phyloP scores from a whole-genome alignment of 2,797 vertebrate species.

The Enteromius viviparus region DNA sequence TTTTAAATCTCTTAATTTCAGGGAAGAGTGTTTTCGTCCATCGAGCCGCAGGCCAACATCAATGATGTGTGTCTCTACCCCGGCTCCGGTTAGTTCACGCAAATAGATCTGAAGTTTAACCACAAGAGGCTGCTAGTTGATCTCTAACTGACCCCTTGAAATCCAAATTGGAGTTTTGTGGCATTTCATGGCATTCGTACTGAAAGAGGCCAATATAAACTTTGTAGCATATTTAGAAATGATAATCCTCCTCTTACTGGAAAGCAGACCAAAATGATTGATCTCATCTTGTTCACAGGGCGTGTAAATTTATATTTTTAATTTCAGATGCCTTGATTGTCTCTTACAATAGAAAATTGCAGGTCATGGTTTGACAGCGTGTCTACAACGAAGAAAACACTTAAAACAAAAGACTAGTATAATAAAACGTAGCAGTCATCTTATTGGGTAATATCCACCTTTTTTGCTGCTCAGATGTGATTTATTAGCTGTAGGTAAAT shows the following conservation, averaged over 20 bases:
- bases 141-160: background rate
- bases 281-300: background rate
- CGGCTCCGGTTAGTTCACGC: constrained; percentile 81
- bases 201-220: background rate
- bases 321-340: background rate
- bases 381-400: too few relatives aligned
- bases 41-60: constrained; percentile 90
- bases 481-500: background rate
- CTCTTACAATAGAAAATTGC: background rate
- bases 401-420: background rate
- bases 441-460: background rate
- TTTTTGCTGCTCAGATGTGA: background rate
- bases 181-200: background rate
- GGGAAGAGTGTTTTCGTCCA: constrained; percentile 93
- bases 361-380: background rate
- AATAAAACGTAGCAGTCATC: background rate
- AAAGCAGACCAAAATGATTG: constrained; percentile 4
- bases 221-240: background rate
- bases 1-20: constrained; percentile 68
- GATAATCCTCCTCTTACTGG: constrained; percentile 11
- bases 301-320: background rate
- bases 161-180: background rate
- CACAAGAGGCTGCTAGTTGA: constrained; percentile 19
- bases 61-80: constrained; percentile 95
- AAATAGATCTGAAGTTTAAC: constrained; percentile 6